phyloP scores from a whole-genome alignment of 2,113 vertebrate genomes.

The Neopipo cinnamomea region DNA sequence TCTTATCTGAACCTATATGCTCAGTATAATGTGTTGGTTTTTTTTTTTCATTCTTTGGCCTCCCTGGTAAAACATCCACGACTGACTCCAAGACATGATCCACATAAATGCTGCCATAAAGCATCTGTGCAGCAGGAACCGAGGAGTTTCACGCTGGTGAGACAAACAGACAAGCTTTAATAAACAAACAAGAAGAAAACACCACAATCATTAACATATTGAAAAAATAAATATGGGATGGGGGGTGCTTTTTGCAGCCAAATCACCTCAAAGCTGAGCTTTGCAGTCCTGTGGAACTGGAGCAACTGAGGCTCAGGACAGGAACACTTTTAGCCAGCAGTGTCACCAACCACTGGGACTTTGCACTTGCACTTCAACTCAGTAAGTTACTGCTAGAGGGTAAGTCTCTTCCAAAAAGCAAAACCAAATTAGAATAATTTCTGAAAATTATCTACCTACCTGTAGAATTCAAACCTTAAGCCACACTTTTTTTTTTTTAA shows the following conservation, averaged over 20 bases:
- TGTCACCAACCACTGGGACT: neutral
- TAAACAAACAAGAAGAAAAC: neutral
- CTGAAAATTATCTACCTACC: neutral
- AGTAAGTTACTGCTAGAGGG: neutral
- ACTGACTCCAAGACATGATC: neutral
- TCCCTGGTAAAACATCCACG: neutral
- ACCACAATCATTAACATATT: accelerated
- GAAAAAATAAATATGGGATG: neutral
- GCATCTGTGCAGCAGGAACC: neutral
- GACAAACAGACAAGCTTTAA: neutral
- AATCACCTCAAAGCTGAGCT: neutral
- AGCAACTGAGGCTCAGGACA: neutral
- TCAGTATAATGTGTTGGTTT: neutral
- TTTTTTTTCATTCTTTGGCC: neutral
- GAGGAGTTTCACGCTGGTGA: neutral
- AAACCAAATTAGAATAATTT: neutral
- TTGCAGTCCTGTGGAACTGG: neutral
- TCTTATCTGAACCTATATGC: neutral
- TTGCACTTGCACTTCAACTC: neutral
- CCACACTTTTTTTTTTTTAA: neutral
- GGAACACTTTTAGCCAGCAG: neutral
- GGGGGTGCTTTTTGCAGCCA: neutral
- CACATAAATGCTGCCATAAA: neutral
- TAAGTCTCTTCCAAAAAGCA: neutral
- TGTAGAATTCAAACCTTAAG: neutral